Conservation (phyloP, 1,140 invertebrate species). For the Eupeodes corollae region DNA sequence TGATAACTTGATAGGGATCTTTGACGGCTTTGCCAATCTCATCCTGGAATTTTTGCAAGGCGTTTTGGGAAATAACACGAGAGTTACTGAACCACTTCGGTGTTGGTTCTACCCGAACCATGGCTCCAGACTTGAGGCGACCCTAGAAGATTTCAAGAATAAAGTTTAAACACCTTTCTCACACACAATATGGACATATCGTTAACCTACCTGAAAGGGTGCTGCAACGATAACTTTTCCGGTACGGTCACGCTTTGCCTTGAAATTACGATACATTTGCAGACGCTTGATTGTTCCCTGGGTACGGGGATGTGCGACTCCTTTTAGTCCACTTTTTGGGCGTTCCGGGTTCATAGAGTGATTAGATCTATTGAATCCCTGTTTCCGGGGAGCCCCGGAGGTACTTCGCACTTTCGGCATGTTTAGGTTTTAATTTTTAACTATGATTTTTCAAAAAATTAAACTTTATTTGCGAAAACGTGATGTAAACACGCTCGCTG, state of each 20-base stretch:
- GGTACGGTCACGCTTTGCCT: conserved; percentile 78
- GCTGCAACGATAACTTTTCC: conserved; percentile 92
- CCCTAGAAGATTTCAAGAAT: conserved; percentile 51
- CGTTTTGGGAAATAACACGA: conserved; percentile 81
- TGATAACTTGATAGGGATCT: conserved; percentile 95
- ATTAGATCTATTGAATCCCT: conserved; percentile 64
- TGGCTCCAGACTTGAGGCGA: conserved; percentile 74
- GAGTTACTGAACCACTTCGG: conserved; percentile 97
- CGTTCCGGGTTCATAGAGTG: conserved; percentile 87
- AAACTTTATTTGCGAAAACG: conserved; percentile 9
- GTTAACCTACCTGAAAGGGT: conserved; percentile 53
- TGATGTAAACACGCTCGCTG: conserved; percentile 22
- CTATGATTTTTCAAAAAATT: conserved; percentile 1
- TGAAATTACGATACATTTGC: conserved; percentile 96
- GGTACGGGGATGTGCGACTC: conserved; percentile 72
- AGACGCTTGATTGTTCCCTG: conserved; percentile 90
- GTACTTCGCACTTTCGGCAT: conserved; percentile 63
- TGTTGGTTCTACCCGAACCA: conserved; percentile 90
- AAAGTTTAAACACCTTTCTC: neutral
- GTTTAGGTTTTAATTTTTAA: conserved; percentile 9
- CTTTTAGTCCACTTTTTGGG: conserved; percentile 61
- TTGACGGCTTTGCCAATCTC: conserved; percentile 87
- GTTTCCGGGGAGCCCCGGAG: conserved; percentile 55
- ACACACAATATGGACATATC: neutral
- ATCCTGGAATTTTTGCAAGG: conserved; percentile 93